Evolutionary conservation across 2,888 invertebrate species (phyloP), one percentile per base, ranked within the genome.

Genomic region (Teleiodes luculella): DNA sequence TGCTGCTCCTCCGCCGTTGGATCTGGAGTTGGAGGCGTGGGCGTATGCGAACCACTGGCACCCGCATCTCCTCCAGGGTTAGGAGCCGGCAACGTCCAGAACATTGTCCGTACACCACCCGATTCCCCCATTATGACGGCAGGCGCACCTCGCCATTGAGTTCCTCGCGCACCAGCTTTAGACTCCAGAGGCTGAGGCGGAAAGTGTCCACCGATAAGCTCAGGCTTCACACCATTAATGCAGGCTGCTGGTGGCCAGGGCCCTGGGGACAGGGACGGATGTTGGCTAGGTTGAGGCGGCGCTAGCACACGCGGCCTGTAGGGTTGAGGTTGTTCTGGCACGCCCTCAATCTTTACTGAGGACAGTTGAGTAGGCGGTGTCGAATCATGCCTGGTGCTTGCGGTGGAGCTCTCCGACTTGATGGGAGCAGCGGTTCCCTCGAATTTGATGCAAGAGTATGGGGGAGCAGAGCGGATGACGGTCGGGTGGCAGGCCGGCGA

Each of bases 61-160:
- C 84, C 76, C 24, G 90, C 83, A 77, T 92, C 85, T 36, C 82
- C 92, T 41, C 91, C 88, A 36, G 92, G 75, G 33, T 80, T 79
- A 2, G 86, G 91, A 36, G 92, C 92, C 49, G 92, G 91, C 16
- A 92, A 82, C 52, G 92, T 92, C 92, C 92, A 92, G 58, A 92
- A 92, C 92, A 92, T 92, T 20, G 92, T 92, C 46, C 94, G 90
- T 0, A 97, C 97, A 39, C 97, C 96, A 53, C 97, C 97, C 36
- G 96, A 96, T 81, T 97, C 97, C 48, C 97, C 97, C 96, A 97
- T 96, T 64, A 97, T 96, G 60, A 97, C 97, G 47, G 96, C 95
- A 30, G 97, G 97, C 50, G 97, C 94, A 69, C 80, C 94, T 72
- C 87, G 92, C 88, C 87, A 87, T 83, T 84, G 89, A 48, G 79